Conservation (phyloP, 2,113 vertebrate genomes). For the Tyto alba region DNA sequence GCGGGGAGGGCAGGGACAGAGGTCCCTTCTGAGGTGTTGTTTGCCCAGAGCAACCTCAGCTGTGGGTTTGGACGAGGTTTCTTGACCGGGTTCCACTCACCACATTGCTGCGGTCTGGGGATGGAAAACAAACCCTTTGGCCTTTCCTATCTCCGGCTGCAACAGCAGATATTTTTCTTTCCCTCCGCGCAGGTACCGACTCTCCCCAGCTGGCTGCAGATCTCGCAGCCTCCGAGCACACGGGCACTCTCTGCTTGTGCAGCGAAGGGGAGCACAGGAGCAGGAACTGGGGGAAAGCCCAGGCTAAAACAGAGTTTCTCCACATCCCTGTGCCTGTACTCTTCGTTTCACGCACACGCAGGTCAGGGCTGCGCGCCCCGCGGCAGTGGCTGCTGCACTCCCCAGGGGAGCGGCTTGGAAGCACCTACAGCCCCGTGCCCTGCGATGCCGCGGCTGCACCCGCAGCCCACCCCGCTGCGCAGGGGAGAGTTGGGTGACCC, state of each 20-base stretch:
- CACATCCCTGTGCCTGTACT: rapidly evolving
- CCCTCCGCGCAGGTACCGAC: not conserved
- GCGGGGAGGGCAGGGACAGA: not conserved
- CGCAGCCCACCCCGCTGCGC: rapidly evolving
- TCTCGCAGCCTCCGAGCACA: not conserved
- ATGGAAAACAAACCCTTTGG: not conserved
- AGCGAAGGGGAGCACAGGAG: not conserved
- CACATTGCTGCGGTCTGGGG: not conserved
- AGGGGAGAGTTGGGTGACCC: rapidly evolving
- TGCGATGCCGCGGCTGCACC: not conserved
- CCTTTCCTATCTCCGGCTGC: not conserved
- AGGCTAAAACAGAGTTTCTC: not conserved
- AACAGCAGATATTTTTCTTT: not conserved
- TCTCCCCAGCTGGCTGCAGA: not conserved
- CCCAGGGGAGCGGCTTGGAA: not conserved
- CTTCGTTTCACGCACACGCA: rapidly evolving
- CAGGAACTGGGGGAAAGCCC: not conserved
- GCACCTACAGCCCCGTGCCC: not conserved
- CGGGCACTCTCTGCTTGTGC: not conserved
- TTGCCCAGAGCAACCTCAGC: not conserved
- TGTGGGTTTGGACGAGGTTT: not conserved
- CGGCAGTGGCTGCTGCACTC: rapidly evolving
- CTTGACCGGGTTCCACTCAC: not conserved
- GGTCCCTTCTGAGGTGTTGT: not conserved
- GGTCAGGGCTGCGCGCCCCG: not conserved